A percentile compares a stretch with the other conserved stretches of the same genome.
These are phyloP conservation scores for Brachypteracias leptosomus DNA, from an alignment of 2,113 vertebrate genomes.

Conservation along the genomic window DNA sequence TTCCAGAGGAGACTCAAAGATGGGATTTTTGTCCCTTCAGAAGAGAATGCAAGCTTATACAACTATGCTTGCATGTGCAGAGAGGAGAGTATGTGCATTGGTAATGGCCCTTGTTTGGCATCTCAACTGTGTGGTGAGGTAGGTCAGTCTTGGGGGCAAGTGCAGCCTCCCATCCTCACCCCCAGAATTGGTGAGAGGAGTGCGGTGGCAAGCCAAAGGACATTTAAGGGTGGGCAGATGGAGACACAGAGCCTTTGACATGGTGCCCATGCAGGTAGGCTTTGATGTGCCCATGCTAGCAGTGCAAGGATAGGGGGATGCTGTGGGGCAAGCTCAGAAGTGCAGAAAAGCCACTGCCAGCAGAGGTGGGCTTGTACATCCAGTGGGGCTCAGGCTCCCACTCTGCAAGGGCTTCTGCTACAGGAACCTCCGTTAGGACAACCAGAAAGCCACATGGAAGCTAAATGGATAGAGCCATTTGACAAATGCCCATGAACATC, in stretches of 20 bases:
- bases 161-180: background rate
- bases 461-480: background rate
- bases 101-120: background rate
- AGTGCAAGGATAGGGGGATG: background rate
- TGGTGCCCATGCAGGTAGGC: background rate
- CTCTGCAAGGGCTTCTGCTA: background rate
- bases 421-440: background rate
- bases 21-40: background rate
- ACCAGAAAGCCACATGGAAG: background rate
- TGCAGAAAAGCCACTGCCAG: background rate
- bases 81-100: background rate
- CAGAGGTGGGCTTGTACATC: background rate
- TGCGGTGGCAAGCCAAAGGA: background rate
- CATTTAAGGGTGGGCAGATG: background rate
- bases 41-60: background rate
- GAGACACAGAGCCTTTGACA: too few relatives aligned
- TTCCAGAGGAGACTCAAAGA: background rate
- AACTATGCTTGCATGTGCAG: background rate
- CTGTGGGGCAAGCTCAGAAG: background rate
- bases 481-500: background rate
- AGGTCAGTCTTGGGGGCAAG: background rate
- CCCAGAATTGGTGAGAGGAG: too few relatives aligned
- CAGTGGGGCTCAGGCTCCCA: background rate
- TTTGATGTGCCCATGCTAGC: background rate
- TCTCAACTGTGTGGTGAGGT: rapidly evolving